These are phyloP conservation scores for Sialia sialis DNA, from an alignment of 2,113 vertebrate genomes.

Conservation along the genomic window DNA sequence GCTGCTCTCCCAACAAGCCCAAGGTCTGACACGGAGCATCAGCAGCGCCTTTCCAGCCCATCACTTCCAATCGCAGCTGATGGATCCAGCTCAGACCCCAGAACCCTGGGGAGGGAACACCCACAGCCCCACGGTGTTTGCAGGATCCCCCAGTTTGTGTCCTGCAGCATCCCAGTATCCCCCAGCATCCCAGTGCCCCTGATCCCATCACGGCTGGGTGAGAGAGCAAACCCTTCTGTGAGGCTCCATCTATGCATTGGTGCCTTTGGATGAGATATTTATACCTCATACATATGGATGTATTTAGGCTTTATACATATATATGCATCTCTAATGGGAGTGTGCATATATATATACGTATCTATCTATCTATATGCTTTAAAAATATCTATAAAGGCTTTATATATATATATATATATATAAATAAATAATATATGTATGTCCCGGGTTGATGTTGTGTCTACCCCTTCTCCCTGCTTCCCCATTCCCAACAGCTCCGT, in stretches of 20 bases:
- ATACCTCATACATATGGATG: not conserved
- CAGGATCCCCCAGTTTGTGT: rapidly evolving
- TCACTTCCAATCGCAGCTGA: not conserved
- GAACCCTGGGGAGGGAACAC: not conserved
- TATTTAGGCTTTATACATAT: not conserved
- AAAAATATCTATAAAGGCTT: not conserved
- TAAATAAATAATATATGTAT: too few species aligned
- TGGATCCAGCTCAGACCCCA: rapidly evolving
- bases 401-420: not conserved
- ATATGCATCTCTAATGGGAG: not conserved
- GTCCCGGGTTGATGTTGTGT: too few species aligned
- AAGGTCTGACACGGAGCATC: not conserved
- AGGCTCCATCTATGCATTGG: not conserved
- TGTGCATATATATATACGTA: not conserved
- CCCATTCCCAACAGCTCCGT: too few species aligned
- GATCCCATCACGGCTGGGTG: not conserved
- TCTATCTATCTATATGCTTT: too few species aligned
- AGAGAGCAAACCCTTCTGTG: not conserved
- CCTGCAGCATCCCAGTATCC: not conserved
- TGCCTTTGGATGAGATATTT: not conserved
- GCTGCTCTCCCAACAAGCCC: not conserved
- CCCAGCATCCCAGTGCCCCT: not conserved
- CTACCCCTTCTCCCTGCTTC: too few species aligned
- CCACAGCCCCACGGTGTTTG: not conserved
- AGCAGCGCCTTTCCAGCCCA: not conserved